phyloP scores from a whole-genome alignment of 2,797 vertebrate genomes.

The Harpagifer antarcticus region DNA sequence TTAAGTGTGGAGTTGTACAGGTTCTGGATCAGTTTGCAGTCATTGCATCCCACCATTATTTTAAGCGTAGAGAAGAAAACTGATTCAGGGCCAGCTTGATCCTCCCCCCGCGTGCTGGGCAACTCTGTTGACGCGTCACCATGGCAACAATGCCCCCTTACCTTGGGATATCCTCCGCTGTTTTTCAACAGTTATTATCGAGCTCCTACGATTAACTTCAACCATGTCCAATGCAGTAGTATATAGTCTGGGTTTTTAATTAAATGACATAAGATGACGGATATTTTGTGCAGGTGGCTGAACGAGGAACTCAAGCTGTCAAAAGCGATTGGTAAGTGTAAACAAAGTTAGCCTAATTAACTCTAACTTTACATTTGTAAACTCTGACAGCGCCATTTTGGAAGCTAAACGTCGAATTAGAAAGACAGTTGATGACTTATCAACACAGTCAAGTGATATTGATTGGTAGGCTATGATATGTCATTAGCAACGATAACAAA shows the following conservation, averaged over 20 bases:
- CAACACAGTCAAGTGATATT: background rate
- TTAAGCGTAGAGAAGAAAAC: background rate
- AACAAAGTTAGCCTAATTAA: constrained; percentile 2
- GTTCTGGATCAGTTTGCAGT: constrained; percentile 30
- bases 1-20: background rate
- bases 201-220: background rate
- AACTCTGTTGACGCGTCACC: constrained; percentile 61
- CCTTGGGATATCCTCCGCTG: background rate
- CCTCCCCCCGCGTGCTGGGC: background rate
- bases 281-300: constrained; percentile 91
- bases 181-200: background rate
- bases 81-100: constrained; percentile 22
- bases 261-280: constrained; percentile 83
- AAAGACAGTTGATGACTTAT: background rate
- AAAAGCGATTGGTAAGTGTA: constrained; percentile 88
- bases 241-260: background rate
- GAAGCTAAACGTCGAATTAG: background rate
- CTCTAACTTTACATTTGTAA: background rate
- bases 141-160: constrained; percentile 57
- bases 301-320: constrained; percentile 91
- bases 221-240: background rate
- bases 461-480: background rate
- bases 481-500: background rate
- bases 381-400: background rate
- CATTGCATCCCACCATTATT: too few relatives aligned